Evolutionary conservation across 2,113 vertebrate species (phyloP), one percentile per base, ranked within the genome.

Genomic region (Anser cygnoides): DNA sequence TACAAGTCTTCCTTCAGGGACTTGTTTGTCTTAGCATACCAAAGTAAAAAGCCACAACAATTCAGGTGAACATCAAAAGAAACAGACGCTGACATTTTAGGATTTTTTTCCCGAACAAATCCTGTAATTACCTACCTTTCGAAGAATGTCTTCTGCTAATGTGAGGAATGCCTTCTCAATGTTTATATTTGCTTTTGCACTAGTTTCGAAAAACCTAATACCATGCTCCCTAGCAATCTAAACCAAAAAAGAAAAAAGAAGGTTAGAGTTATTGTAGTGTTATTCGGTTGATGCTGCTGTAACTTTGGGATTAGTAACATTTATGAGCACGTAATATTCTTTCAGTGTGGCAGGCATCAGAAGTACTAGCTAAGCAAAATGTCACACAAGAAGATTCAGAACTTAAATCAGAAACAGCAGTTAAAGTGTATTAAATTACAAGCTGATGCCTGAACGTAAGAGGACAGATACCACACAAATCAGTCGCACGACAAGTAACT

Each of bases 111-210:
- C 16, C 57, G 31, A 5, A 41, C 2, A 4, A 50, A 43, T 3
- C 41, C 57, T 16, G 35, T 0, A 12, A 59, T 41, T 90, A 95
- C 97, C 55, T 97, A 99, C 99, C 99, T 99, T 99, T 99, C 98
- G 99, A 97, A 99, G 99, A 97, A 99, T 99, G 98, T 99, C 99
- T 99, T 99, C 99, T 98, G 99, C 99, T 99, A 99, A 99, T 92
- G 99, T 99, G 98, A 99, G 99, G 98, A 99, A 99, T 97, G 99
- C 99, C 98, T 99, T 99, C 98, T 99, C 99, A 91, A 99, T 99
- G 99, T 98, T 99, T 98, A 99, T 99, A 99, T 99, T 99, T 98
- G 99, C 99, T 99, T 99, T 99, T 81, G 99, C 99, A 79, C 99
- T 99, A 95, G 99, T 99, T 98, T 99, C 99, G 97, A 99, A 99